Evolutionary conservation across 2,797 vertebrate species (phyloP).

Genomic region (Etheostoma perlongum): DNA sequence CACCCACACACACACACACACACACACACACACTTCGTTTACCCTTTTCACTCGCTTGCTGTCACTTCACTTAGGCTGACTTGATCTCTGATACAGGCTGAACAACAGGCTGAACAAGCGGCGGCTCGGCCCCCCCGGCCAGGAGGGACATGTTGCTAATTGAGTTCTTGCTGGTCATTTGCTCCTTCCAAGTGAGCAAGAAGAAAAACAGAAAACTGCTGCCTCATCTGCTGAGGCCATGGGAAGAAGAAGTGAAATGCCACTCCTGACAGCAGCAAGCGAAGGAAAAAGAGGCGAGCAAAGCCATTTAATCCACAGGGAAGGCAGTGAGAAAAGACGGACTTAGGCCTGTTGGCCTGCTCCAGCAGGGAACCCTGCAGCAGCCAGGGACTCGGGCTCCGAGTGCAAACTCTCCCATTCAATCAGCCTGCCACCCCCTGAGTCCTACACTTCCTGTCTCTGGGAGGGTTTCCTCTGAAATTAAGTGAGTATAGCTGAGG

Average conservation of each 20-base stretch:
- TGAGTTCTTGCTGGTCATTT: slow-evolving; percentile 89
- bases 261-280: slow-evolving; percentile 72
- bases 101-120: slow-evolving; percentile 48
- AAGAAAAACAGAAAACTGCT: slow-evolving; percentile 81
- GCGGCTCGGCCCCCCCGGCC: slow-evolving; percentile 54
- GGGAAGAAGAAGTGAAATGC: slow-evolving; percentile 64
- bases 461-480: slow-evolving; percentile 46
- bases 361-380: slow-evolving; percentile 69
- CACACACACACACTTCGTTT: slow-evolving; percentile 43
- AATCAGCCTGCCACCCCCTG: slow-evolving; percentile 67
- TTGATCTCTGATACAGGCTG: slow-evolving; percentile 57
- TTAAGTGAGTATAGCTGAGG: slow-evolving; percentile 54
- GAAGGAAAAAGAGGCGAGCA: slow-evolving; percentile 62
- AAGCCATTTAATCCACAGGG: slow-evolving; percentile 82
- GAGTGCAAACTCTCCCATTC: slow-evolving; percentile 73
- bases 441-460: slow-evolving; percentile 70
- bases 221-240: slow-evolving; percentile 80
- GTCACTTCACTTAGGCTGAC: slow-evolving; percentile 58
- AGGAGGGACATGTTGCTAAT: slow-evolving; percentile 85
- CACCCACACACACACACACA: slow-evolving; percentile 18
- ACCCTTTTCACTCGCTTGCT: slow-evolving; percentile 70
- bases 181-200: slow-evolving; percentile 91
- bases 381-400: slow-evolving; percentile 63
- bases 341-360: slow-evolving; percentile 62
- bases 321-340: slow-evolving; percentile 61